These are phyloP conservation scores for Spodoptera picta DNA, from an alignment of 2,888 invertebrate genomes.

Conservation along the genomic window DNA sequence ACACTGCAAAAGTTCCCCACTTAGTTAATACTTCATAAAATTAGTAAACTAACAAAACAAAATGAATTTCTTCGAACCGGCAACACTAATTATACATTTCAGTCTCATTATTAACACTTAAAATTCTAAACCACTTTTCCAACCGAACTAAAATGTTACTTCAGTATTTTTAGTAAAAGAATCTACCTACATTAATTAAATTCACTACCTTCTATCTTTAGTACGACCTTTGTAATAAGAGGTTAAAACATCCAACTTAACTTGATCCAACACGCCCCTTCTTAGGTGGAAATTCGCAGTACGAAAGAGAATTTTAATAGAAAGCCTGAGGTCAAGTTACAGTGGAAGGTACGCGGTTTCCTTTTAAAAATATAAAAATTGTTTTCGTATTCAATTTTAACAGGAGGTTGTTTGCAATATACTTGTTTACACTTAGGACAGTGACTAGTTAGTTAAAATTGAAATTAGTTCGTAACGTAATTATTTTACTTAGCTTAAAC, in stretches of 20 bases:
- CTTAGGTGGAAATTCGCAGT: conserved; percentile 33
- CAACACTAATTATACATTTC: conserved; percentile 55
- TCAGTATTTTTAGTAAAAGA: conserved; percentile 66
- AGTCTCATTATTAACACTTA: conserved; percentile 63
- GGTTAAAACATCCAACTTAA: conserved; percentile 58
- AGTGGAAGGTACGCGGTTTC: conserved; percentile 56
- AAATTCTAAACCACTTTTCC: conserved; percentile 63
- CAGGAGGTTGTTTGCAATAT: conserved; percentile 64
- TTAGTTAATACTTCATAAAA: conserved; percentile 6
- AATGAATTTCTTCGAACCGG: conserved; percentile 23
- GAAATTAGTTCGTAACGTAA: conserved; percentile 17
- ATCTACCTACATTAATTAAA: conserved; percentile 78
- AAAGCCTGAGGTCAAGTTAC: conserved; percentile 54
- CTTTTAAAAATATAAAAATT: conserved; percentile 71
- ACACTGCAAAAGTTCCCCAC: conserved; percentile 8
- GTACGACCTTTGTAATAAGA: conserved; percentile 57
- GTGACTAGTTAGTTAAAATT: conserved; percentile 39
- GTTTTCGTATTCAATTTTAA: conserved; percentile 66
- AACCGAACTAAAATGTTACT: conserved; percentile 63
- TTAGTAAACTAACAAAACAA: conserved; percentile 13
- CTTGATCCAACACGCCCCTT: conserved; percentile 61
- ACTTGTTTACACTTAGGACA: conserved; percentile 60
- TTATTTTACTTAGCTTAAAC: too few species aligned
- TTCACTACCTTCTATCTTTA: conserved; percentile 68
- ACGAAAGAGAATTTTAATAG: conserved; percentile 54